Evolutionary conservation across 2,113 vertebrate genomes (phyloP).

Genomic region (Vicugna pacos): DNA sequence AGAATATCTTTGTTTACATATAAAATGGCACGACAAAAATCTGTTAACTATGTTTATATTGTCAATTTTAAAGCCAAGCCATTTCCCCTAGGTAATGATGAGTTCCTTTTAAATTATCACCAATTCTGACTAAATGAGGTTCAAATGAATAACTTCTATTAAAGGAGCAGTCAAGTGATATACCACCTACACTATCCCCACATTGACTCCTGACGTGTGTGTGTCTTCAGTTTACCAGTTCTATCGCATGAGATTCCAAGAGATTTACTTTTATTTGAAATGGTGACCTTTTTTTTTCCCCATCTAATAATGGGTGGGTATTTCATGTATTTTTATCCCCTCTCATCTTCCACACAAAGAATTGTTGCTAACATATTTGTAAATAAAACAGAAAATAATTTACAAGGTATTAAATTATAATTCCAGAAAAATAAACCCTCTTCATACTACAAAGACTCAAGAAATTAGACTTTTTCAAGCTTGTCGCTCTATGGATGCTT

Average conservation of each 20-base stretch:
- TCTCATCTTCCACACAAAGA: background rate
- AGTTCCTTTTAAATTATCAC: slow-evolving; percentile 58
- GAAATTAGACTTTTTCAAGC: background rate
- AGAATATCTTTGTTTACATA: slow-evolving; percentile 70
- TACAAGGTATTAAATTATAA: background rate
- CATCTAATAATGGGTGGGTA: background rate
- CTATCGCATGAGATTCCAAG: background rate
- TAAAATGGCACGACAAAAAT: slow-evolving; percentile 53
- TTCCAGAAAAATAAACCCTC: background rate
- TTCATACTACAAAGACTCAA: background rate
- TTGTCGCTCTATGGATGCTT: background rate
- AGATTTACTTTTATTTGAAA: background rate
- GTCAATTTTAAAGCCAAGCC: slow-evolving; percentile 27
- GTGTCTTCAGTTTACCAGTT: background rate
- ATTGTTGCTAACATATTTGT: background rate
- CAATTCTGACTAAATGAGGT: slow-evolving; percentile 18
- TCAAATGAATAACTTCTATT: slow-evolving; percentile 31
- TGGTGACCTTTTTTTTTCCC: background rate
- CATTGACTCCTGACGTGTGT: background rate
- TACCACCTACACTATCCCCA: background rate
- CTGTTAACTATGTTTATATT: slow-evolving; percentile 63
- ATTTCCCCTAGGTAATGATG: slow-evolving; percentile 39
- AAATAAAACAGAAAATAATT: background rate
- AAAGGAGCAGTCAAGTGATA: background rate
- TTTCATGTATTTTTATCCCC: background rate